Percentiles rank a stretch among this genome's conserved stretches.
These are phyloP conservation scores for Lasioglossum albipes DNA, from an alignment of 1,140 invertebrate genomes.

Conservation along the genomic window DNA sequence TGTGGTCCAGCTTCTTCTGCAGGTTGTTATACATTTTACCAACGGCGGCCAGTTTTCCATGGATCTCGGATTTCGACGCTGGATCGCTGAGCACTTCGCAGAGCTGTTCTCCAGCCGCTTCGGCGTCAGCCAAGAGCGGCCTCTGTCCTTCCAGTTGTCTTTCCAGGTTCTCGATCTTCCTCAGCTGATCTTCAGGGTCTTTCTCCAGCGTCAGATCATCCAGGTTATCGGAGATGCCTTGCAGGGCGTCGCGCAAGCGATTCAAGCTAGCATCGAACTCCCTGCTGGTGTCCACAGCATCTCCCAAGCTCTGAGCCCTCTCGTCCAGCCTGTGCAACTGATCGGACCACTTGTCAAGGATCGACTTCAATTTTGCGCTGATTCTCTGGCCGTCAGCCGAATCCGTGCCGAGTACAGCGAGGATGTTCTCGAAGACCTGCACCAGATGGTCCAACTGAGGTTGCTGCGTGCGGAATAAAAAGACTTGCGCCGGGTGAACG, in stretches of 20 bases:
- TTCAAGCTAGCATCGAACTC: constrained; percentile 94
- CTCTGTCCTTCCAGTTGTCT: constrained; percentile 92
- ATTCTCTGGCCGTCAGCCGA: constrained; percentile 88
- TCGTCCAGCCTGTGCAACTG: constrained; percentile 89
- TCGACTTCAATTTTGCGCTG: constrained; percentile 83
- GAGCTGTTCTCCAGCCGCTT: constrained; percentile 91
- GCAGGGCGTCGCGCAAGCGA: constrained; percentile 89
- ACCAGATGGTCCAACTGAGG: constrained; percentile 92
- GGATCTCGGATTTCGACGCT: constrained; percentile 93
- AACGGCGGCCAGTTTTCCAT: constrained; percentile 90
- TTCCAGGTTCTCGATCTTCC: constrained; percentile 92
- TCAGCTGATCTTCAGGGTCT: constrained; percentile 92
- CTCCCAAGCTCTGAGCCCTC: constrained; percentile 90
- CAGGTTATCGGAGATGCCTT: constrained; percentile 91
- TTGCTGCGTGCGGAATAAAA: constrained; percentile 93
- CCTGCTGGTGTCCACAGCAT: constrained; percentile 92
- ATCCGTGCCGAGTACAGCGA: constrained; percentile 85
- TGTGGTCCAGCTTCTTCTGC: constrained; percentile 93
- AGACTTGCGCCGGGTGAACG: constrained; percentile 93
- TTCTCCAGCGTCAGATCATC: constrained; percentile 91
- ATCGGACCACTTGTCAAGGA: constrained; percentile 89
- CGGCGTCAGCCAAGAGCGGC: constrained; percentile 91
- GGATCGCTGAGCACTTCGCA: constrained; percentile 95
- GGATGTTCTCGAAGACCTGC: constrained; percentile 88
- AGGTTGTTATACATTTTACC: constrained; percentile 91